Base-by-base conservation (phyloP, 2,888 invertebrate species). In the Cantharis rufa region DNA sequence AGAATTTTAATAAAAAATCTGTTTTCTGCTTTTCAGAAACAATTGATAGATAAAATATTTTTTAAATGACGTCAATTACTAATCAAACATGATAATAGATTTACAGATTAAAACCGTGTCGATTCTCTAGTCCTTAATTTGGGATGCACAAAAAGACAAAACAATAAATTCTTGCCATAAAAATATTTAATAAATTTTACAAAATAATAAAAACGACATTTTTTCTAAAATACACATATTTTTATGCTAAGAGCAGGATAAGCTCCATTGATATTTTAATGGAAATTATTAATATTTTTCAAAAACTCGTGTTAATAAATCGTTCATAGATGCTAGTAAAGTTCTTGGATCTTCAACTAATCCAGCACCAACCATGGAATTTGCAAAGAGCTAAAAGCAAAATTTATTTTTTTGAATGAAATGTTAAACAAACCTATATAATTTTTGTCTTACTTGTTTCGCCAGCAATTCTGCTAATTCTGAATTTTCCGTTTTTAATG, bases 281-380 rank as follows among this genome's bases (percentile, higher is more conserved):
- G 48, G 2, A 48, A 48, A 7, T 48, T n/a, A 48, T 76, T 85
- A 79, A 64, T 77, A 70, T 88, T 95, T 96, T 82, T 96, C 95
- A 83, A 97, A 90, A 66, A 94, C 94, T 87, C 94, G 92, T 2
- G 92, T 91, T 80, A 98, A 88, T 72, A 98, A 91, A 82, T 96
- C 94, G 88, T 98, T 98, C 89, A 99, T 93, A 74, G 95, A 92
- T 2, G 92, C 92, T 27, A 98, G 91, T 80, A 98, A 91, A 78
- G 93, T 92, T 80, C 97, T 91, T 0, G 98, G 95, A 89, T 99
- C 98, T 86, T 97, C 95, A 1, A 98, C 92, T 28, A 99, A 90
- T 10, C 98, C 98, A 62, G 98, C 98, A 4, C 95, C 95, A 10
- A 98, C 96, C 96, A 99, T 96, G 0, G 98, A 96, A 87, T 98